These are phyloP conservation scores for Platycheirus albimanus DNA, from an alignment of 2,888 invertebrate genomes.

Conservation along the genomic window DNA sequence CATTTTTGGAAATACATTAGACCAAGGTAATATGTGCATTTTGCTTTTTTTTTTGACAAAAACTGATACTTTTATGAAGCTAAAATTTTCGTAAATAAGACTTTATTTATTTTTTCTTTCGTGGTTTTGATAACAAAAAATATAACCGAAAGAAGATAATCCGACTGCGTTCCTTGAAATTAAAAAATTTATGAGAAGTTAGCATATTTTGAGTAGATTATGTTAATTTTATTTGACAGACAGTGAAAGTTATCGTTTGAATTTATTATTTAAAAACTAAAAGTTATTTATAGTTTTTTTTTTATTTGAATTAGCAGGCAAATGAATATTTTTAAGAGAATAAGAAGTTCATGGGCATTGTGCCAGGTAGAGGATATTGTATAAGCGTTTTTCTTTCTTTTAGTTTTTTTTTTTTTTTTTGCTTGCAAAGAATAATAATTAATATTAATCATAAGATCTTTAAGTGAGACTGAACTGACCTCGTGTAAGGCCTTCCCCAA, in stretches of 20 bases:
- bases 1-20: no score
- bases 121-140: not conserved
- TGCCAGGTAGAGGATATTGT: constrained; percentile 11
- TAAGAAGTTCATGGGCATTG: constrained; percentile 18
- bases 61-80: no score
- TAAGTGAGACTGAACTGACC: constrained; percentile 16
- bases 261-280: constrained; percentile 19
- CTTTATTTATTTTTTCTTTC: no score
- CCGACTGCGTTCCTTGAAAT: constrained; percentile 7
- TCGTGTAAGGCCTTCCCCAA: constrained; percentile 8
- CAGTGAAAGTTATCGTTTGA: constrained; percentile 33
- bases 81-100: no score
- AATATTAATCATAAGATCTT: not conserved
- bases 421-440: not conserved
- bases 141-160: not conserved
- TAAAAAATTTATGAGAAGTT: not conserved
- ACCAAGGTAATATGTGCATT: no score
- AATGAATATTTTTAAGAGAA: not conserved
- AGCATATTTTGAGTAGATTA: constrained; percentile 1
- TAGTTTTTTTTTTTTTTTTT: not conserved
- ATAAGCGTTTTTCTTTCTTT: no score
- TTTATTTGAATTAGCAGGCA: not conserved
- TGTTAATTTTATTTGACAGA: constrained; percentile 23
- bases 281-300: constrained; percentile 1
- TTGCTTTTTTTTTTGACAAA: no score